Evolutionary conservation across 2,113 vertebrate species (phyloP).

Genomic region (Nothobranchius furzeri): DNA sequence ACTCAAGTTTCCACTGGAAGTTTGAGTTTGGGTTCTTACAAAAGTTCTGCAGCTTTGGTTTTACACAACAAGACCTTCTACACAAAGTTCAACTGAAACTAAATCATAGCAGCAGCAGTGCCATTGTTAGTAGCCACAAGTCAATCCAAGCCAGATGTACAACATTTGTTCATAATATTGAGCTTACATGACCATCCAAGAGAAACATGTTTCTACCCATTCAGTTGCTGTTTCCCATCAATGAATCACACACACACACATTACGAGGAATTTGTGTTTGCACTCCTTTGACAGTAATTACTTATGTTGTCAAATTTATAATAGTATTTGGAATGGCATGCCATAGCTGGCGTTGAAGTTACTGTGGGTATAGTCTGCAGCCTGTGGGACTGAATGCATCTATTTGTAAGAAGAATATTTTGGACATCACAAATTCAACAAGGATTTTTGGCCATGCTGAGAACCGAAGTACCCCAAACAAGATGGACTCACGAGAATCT

Average conservation of each 20-base stretch:
- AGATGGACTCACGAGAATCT: conserved; percentile 42
- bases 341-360: conserved; percentile 23
- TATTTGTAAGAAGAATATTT: conserved; percentile 18
- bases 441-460: conserved; percentile 46
- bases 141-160: conserved; percentile 29
- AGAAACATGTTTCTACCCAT: conserved; percentile 60
- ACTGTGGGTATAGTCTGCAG: conserved; percentile 27
- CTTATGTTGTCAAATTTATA: conserved; percentile 59
- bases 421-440: conserved; percentile 29
- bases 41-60: neutral
- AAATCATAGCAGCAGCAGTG: conserved; percentile 23
- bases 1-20: conserved; percentile 1
- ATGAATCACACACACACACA: conserved; percentile 56
- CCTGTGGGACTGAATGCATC: conserved; percentile 16
- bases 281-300: conserved; percentile 52
- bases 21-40: conserved; percentile 8
- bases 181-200: conserved; percentile 47
- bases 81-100: conserved; percentile 17
- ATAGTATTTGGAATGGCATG: conserved; percentile 42
- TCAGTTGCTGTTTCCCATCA: conserved; percentile 56
- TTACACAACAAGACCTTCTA: conserved; percentile 8
- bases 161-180: conserved; percentile 57
- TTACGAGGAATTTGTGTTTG: conserved; percentile 54
- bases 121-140: conserved; percentile 37
- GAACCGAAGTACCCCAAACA: conserved; percentile 34